Conservation (phyloP, 2,797 vertebrate genomes). For the Microctenopoma lineatum region DNA sequence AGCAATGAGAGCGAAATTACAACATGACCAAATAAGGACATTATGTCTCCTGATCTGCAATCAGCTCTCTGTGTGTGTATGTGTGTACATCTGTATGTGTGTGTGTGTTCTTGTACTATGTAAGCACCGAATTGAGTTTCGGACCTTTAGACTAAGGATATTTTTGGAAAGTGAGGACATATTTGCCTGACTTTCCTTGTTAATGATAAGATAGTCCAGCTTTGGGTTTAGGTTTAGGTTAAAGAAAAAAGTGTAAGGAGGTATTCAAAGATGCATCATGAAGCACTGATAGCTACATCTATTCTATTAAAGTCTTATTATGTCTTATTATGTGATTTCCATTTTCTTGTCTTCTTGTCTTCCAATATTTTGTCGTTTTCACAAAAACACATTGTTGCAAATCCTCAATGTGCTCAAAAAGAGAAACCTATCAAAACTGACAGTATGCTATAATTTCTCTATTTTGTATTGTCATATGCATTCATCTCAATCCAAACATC, state of each 20-base stretch:
- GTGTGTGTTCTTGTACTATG: not conserved
- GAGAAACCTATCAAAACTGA: conserved; percentile 32
- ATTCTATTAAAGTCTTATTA: not conserved
- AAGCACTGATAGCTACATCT: not conserved
- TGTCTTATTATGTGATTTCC: conserved; percentile 5
- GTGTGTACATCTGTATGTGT: not conserved
- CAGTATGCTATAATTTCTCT: conserved; percentile 20
- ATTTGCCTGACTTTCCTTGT: conserved; percentile 11
- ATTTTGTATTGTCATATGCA: conserved; percentile 48
- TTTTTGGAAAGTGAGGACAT: conserved; percentile 20
- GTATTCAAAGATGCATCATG: not conserved
- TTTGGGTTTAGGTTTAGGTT: not conserved
- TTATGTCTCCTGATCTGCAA: conserved; percentile 53
- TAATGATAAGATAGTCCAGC: not conserved
- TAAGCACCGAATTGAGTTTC: conserved; percentile 26
- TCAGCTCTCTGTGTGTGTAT: conserved; percentile 44
- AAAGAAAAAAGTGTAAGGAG: not conserved
- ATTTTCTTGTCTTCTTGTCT: conserved; percentile 14
- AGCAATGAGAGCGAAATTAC: conserved; percentile 45
- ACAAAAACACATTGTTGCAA: conserved; percentile 43
- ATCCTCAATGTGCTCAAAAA: conserved; percentile 34
- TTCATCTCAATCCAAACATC: conserved; percentile 36
- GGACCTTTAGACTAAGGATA: conserved; percentile 26
- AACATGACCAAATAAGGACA: conserved; percentile 63
- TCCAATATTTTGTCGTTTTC: conserved; percentile 18